phyloP scores from a whole-genome alignment of 1,140 invertebrate genomes.

The Caenorhabditis briggsae region DNA sequence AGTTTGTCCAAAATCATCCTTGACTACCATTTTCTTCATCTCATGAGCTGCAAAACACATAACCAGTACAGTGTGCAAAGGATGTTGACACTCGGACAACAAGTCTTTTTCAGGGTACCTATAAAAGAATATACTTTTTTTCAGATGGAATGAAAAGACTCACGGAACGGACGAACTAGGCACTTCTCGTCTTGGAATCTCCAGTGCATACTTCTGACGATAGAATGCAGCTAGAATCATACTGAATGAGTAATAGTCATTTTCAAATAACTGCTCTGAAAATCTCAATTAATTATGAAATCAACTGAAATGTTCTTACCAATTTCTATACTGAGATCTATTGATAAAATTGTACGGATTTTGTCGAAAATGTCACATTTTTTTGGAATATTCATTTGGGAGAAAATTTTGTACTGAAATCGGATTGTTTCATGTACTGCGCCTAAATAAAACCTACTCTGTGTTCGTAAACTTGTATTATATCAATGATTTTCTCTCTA shows the following conservation, averaged over 20 bases:
- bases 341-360: background rate
- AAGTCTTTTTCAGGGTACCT: background rate
- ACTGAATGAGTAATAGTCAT: background rate
- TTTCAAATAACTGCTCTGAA: background rate
- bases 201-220: background rate
- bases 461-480: background rate
- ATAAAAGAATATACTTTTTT: background rate
- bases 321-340: background rate
- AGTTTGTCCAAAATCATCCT: constrained; percentile 17
- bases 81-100: background rate
- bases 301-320: background rate
- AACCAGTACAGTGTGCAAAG: constrained; percentile 4
- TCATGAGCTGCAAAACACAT: constrained; percentile 29
- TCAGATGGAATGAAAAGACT: too few relatives aligned
- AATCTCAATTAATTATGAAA: background rate
- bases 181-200: background rate
- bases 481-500: background rate
- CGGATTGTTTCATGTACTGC: background rate
- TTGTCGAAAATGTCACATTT: background rate
- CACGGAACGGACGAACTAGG: too few relatives aligned
- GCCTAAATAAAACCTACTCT: background rate
- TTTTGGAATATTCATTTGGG: background rate
- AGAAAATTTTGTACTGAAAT: background rate
- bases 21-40: background rate
- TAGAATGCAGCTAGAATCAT: constrained; percentile 23